phyloP scores from a whole-genome alignment of 2,113 vertebrate species.

The Albula glossodonta region DNA sequence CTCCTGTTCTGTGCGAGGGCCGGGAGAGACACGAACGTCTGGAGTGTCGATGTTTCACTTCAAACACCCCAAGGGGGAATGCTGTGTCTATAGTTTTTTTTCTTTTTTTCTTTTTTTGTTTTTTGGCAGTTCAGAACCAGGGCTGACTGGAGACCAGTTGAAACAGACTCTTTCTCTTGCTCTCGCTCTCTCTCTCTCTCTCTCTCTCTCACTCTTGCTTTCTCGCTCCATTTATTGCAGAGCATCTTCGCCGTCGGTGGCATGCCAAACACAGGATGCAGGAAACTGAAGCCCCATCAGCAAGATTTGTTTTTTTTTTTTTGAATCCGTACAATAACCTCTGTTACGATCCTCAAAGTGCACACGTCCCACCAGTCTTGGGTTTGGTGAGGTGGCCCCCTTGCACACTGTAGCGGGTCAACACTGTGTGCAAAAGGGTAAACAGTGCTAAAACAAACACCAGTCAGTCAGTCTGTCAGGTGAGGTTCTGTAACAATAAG shows the following conservation, averaged over 20 bases:
- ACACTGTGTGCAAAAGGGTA: not conserved
- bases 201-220: no score
- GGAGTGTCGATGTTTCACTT: not conserved
- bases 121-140: not conserved
- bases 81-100: not conserved
- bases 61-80: constrained; percentile 8
- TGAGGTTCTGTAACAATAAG: not conserved
- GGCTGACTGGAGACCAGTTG: constrained; percentile 10
- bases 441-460: constrained; percentile 1
- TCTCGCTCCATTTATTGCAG: not conserved
- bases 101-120: not conserved
- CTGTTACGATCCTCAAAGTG: not conserved
- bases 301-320: not conserved
- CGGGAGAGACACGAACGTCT: not conserved
- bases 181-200: not conserved
- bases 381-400: not conserved
- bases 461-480: not conserved
- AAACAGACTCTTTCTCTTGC: not conserved
- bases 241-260: not conserved
- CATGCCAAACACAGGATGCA: not conserved
- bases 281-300: not conserved
- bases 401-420: not conserved
- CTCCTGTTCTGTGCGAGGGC: not conserved
- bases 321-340: not conserved
- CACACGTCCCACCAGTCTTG: not conserved